Evolutionary conservation across 2,113 vertebrate species (phyloP).

Genomic region (Rhabdornis inornatus): DNA sequence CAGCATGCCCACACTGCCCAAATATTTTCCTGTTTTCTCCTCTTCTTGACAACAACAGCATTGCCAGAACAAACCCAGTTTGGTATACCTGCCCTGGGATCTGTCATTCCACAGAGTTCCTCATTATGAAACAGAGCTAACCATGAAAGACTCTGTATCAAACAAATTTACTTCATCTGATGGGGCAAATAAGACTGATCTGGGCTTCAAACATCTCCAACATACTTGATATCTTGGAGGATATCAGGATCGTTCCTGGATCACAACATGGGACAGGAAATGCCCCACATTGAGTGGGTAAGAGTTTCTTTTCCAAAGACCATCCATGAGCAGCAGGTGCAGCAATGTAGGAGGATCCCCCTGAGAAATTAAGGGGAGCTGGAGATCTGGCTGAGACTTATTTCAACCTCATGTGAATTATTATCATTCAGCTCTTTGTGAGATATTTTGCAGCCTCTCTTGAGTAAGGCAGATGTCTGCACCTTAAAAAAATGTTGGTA

Average conservation of each 20-base stretch:
- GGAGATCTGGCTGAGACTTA: background rate
- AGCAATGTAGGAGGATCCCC: background rate
- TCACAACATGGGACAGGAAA: background rate
- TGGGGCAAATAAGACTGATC: background rate
- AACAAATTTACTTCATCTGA: background rate
- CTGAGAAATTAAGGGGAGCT: background rate
- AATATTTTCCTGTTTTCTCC: background rate
- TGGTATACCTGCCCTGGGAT: background rate
- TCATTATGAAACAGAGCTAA: background rate
- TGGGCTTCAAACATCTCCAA: background rate
- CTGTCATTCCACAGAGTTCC: background rate
- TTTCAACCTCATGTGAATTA: background rate
- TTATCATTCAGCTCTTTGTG: background rate
- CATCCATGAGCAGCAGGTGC: background rate
- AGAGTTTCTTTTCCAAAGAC: background rate
- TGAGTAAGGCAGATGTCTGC: background rate
- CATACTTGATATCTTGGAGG: background rate
- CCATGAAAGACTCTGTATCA: rapidly evolving
- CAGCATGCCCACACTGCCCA: background rate
- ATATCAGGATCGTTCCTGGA: background rate
- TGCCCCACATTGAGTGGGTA: background rate
- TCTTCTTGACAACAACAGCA: background rate
- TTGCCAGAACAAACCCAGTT: background rate
- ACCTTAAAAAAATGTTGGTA: background rate
- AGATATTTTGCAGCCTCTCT: background rate